phyloP scores from a whole-genome alignment of 2,113 vertebrate species.

The Gopherus evgoodei region DNA sequence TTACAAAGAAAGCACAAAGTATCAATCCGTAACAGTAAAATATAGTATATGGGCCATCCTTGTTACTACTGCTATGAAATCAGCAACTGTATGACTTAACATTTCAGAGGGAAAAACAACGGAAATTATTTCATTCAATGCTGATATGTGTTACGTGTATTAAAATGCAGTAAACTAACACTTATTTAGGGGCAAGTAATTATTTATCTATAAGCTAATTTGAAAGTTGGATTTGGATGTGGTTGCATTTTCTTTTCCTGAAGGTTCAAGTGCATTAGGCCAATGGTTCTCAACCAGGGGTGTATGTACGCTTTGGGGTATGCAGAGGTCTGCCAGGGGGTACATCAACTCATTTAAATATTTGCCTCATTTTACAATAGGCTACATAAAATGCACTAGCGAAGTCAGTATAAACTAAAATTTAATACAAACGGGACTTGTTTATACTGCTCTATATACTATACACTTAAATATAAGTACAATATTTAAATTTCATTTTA shows the following conservation, averaged over 20 bases:
- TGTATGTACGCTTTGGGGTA: no score
- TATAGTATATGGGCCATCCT: accelerated
- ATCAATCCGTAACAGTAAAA: background rate
- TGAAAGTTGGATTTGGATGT: background rate
- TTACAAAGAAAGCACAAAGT: background rate
- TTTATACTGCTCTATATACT: no score
- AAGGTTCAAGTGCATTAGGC: background rate
- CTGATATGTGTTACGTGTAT: background rate
- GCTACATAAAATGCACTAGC: no score
- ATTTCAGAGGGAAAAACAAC: background rate
- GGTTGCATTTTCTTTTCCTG: background rate
- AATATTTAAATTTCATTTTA: no score
- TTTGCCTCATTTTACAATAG: no score
- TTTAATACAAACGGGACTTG: no score
- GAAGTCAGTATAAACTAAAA: no score
- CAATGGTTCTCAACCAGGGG: no score
- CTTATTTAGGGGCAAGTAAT: background rate
- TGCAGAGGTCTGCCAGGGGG: no score
- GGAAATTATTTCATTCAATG: background rate
- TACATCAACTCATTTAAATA: no score
- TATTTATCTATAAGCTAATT: background rate
- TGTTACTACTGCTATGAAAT: background rate
- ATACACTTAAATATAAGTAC: no score
- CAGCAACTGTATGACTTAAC: background rate
- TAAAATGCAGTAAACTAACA: background rate